These are phyloP conservation scores for Neelides sp. DNA, from an alignment of 1,140 invertebrate species.

Conservation along the genomic window DNA sequence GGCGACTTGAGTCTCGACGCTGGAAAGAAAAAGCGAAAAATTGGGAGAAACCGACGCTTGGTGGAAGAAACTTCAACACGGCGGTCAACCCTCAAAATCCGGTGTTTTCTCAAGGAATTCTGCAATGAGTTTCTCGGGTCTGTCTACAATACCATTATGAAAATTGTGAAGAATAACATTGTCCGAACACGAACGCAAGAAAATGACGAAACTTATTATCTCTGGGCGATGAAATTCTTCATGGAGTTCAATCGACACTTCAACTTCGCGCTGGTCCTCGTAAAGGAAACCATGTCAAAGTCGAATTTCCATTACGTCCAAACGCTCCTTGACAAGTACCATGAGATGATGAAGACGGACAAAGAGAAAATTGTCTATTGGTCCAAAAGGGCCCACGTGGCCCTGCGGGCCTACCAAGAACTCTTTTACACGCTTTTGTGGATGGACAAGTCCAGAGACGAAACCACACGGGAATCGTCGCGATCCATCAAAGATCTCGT, in stretches of 20 bases:
- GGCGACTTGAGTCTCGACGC: conserved; percentile 25
- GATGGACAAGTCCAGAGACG: conserved; percentile 63
- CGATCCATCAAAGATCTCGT: conserved; percentile 81
- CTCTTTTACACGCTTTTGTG: conserved; percentile 53
- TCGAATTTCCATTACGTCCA: conserved; percentile 88
- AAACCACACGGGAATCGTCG: conserved; percentile 55
- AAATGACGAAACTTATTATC: conserved; percentile 82
- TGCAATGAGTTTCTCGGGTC: conserved; percentile 82
- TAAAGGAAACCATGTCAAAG: conserved; percentile 83
- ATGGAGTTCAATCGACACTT: conserved; percentile 89
- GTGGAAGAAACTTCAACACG: conserved; percentile 45
- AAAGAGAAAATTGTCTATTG: conserved; percentile 72
- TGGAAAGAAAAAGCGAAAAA: conserved; percentile 2
- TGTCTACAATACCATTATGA: conserved; percentile 64
- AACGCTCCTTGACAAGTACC: conserved; percentile 73
- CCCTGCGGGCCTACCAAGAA: conserved; percentile 55
- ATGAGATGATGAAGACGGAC: conserved; percentile 71
- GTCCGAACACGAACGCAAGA: conserved; percentile 49
- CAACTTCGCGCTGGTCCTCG: conserved; percentile 70
- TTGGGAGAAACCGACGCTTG: conserved; percentile 10
- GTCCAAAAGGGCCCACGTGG: conserved; percentile 71
- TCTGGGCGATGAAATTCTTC: conserved; percentile 89
- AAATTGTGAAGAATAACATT: conserved; percentile 9
- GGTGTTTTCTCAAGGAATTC: conserved; percentile 83
- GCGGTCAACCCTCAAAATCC: conserved; percentile 62